Evolutionary conservation across 2,888 invertebrate species (phyloP).

Genomic region (Drosophila histrio): DNA sequence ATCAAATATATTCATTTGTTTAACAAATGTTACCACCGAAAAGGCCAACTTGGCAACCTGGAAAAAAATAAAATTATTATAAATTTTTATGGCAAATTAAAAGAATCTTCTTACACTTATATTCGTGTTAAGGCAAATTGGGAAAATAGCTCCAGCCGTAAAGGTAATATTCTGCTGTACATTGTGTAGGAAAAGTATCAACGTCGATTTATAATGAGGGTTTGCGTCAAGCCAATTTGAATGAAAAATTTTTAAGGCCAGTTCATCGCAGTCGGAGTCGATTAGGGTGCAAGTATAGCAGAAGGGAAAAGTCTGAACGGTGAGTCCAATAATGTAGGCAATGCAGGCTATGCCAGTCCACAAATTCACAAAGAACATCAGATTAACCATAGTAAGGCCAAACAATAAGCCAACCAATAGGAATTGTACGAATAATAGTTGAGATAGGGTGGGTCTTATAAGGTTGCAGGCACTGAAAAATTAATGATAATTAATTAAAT

Average conservation of each 20-base stretch:
- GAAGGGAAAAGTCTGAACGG: constrained; percentile 45
- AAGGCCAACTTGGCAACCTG: constrained; percentile 66
- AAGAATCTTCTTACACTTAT: constrained; percentile 28
- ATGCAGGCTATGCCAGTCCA: constrained; percentile 3
- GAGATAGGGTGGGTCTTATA: constrained; percentile 30
- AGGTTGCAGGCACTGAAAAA: constrained; percentile 28
- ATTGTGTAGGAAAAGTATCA: constrained; percentile 35
- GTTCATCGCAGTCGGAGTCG: constrained; percentile 21
- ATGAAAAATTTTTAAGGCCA: constrained; percentile 29
- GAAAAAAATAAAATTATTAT: neutral
- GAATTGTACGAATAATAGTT: constrained; percentile 38
- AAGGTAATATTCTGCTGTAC: constrained; percentile 37
- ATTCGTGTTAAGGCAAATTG: constrained; percentile 39
- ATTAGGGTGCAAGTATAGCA: constrained; percentile 38
- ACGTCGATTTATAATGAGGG: constrained; percentile 26
- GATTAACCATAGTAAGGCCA: constrained; percentile 40
- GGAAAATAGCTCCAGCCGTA: constrained; percentile 35
- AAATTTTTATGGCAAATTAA: neutral
- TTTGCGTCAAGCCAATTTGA: constrained; percentile 34
- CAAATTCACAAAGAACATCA: constrained; percentile 36
- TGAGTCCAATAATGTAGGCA: constrained; percentile 14
- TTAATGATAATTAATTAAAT: neutral
- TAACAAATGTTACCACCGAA: constrained; percentile 57
- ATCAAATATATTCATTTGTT: constrained; percentile 55
- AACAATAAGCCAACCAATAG: constrained; percentile 29